Percentiles rank a stretch among this genome's conserved stretches.
phyloP scores from a whole-genome alignment of 2,113 vertebrate species.

The Takifugu flavidus region DNA sequence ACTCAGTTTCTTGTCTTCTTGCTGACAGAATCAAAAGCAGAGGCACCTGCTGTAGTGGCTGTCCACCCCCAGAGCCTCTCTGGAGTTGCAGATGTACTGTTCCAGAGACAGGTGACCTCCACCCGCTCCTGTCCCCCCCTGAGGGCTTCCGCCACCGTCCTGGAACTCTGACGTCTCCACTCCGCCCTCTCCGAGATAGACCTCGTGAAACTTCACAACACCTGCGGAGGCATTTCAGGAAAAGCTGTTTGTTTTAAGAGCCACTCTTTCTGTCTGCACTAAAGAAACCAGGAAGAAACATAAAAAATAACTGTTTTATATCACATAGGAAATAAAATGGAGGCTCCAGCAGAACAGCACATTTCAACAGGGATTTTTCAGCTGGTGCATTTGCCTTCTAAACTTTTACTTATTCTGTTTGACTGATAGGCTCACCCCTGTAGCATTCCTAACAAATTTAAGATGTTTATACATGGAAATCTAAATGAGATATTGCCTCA shows the following conservation, averaged over 20 bases:
- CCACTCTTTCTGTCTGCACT: too few relatives aligned
- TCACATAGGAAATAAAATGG: background rate
- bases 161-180: slow-evolving; percentile 78
- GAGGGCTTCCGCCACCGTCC: slow-evolving; percentile 56
- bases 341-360: background rate
- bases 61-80: slow-evolving; percentile 90
- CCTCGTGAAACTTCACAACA: slow-evolving; percentile 92
- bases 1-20: background rate
- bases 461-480: background rate
- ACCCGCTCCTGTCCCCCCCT: slow-evolving; percentile 16
- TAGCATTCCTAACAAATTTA: background rate
- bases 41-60: slow-evolving; percentile 84
- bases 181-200: slow-evolving; percentile 81
- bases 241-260: background rate
- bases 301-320: background rate
- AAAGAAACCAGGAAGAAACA: too few relatives aligned
- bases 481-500: background rate
- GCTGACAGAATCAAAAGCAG: background rate
- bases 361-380: background rate
- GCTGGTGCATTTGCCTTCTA: background rate
- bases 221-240: slow-evolving; percentile 65
- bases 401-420: background rate
- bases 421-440: background rate
- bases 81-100: slow-evolving; percentile 81
- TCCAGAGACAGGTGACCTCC: slow-evolving; percentile 77